Evolutionary conservation across 2,797 vertebrate species (phyloP).

Genomic region (Dicrostonyx torquatus): DNA sequence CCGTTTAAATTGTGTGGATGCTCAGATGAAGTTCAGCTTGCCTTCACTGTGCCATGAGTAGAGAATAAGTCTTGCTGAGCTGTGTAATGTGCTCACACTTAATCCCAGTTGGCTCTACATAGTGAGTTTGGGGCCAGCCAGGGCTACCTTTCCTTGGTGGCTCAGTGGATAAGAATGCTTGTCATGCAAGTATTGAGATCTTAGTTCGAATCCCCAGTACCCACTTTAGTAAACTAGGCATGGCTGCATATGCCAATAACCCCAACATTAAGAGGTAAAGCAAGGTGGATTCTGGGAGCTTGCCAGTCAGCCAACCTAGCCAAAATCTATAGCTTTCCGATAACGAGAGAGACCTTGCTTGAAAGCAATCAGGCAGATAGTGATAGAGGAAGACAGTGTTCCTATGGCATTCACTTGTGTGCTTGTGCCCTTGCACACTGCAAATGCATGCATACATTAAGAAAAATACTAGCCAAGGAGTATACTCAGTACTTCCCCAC

Average conservation of each 20-base stretch:
- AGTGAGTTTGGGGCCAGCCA: background rate
- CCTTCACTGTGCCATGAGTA: background rate
- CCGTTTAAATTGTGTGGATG: background rate
- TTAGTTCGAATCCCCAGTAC: background rate
- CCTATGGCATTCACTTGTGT: background rate
- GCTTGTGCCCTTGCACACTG: background rate
- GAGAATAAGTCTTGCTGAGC: background rate
- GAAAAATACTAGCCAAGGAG: too few relatives aligned
- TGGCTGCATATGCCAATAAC: background rate
- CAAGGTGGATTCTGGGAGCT: background rate
- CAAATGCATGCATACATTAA: background rate
- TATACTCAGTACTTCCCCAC: background rate
- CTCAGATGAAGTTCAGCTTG: too few relatives aligned
- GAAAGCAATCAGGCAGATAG: background rate
- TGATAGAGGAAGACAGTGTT: background rate
- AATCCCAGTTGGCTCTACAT: background rate
- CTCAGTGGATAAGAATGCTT: background rate
- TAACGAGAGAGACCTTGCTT: background rate
- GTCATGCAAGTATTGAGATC: background rate
- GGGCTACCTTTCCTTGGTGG: background rate
- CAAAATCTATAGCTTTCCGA: background rate
- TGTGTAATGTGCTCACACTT: background rate
- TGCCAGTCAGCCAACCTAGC: background rate
- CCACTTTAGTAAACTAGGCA: background rate
- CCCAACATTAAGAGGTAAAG: background rate